Evolutionary conservation across 2,113 vertebrate genomes (phyloP).

Genomic region (Australoheros scitulus): DNA sequence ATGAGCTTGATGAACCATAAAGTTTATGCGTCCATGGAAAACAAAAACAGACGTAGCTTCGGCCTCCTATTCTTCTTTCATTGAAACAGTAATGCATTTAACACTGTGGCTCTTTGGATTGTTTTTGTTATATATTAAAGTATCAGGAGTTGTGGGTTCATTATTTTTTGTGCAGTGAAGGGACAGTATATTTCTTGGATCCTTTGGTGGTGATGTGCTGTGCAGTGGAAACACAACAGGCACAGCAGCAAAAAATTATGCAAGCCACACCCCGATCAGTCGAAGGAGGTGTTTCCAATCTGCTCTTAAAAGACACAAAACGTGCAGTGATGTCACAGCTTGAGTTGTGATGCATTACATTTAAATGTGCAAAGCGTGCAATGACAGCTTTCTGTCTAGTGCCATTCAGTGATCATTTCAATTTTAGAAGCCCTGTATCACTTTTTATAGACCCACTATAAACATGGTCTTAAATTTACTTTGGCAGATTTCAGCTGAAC

Average conservation of each 20-base stretch:
- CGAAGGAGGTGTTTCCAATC: neutral
- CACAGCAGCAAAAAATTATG: neutral
- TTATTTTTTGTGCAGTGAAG: neutral
- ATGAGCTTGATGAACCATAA: slow-evolving; percentile 35
- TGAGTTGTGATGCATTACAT: neutral
- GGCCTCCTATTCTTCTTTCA: neutral
- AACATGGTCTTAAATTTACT: slow-evolving; percentile 1
- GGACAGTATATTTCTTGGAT: neutral
- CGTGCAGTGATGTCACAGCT: slow-evolving; percentile 1
- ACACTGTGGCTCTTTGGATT: slow-evolving; percentile 7
- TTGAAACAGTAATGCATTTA: slow-evolving; percentile 9
- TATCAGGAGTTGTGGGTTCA: neutral
- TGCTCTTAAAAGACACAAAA: neutral
- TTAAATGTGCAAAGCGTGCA: neutral
- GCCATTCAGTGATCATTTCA: neutral
- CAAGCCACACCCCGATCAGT: neutral
- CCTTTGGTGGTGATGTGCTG: neutral
- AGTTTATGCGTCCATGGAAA: slow-evolving; percentile 19
- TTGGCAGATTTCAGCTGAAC: neutral
- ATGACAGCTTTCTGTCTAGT: neutral
- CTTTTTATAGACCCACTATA: neutral
- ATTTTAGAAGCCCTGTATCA: neutral
- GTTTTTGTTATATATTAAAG: neutral
- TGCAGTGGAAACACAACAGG: neutral
- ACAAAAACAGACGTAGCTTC: neutral